Evolutionary conservation across 2,888 invertebrate species (phyloP).

Genomic region (Trissolcus brochymenae): DNA sequence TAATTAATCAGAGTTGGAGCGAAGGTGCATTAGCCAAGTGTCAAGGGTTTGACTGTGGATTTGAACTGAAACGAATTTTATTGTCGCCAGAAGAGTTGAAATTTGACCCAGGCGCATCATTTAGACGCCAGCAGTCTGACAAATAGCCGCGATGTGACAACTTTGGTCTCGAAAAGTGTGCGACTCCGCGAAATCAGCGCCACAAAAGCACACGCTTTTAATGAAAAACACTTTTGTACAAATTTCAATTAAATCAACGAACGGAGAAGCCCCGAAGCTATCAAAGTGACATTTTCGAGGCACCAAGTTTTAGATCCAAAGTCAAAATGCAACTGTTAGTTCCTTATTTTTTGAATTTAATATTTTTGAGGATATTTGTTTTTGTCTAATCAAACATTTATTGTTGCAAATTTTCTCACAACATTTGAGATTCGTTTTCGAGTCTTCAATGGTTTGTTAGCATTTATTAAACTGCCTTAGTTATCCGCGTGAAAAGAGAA

Average conservation of each 20-base stretch:
- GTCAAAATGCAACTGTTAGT: slow-evolving; percentile 39
- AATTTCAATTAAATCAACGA: slow-evolving; percentile 45
- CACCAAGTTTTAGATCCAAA: slow-evolving; percentile 12
- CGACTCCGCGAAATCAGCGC: neutral
- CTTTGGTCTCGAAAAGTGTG: slow-evolving; percentile 19
- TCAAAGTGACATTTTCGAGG: slow-evolving; percentile 41
- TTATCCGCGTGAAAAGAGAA: slow-evolving; percentile 6
- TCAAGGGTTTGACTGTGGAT: slow-evolving; percentile 40
- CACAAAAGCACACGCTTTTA: slow-evolving; percentile 8
- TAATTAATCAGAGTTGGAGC: slow-evolving; percentile 60
- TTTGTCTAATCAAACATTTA: too few species aligned
- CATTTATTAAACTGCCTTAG: neutral
- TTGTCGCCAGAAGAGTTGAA: slow-evolving; percentile 37
- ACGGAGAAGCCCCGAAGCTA: slow-evolving; percentile 25
- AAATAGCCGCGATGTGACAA: slow-evolving; percentile 42
- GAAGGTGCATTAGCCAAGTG: slow-evolving; percentile 53
- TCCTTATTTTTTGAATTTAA: slow-evolving; percentile 36
- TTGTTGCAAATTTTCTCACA: too few species aligned
- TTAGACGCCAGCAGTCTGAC: slow-evolving; percentile 45
- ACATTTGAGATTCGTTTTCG: too few species aligned
- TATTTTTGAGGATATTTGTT: slow-evolving; percentile 13
- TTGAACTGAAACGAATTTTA: slow-evolving; percentile 24
- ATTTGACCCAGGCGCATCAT: slow-evolving; percentile 46
- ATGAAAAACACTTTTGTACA: slow-evolving; percentile 45
- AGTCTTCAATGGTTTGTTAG: too few species aligned